phyloP scores from a whole-genome alignment of 2,888 invertebrate species.

The Chloromyia formosa region DNA sequence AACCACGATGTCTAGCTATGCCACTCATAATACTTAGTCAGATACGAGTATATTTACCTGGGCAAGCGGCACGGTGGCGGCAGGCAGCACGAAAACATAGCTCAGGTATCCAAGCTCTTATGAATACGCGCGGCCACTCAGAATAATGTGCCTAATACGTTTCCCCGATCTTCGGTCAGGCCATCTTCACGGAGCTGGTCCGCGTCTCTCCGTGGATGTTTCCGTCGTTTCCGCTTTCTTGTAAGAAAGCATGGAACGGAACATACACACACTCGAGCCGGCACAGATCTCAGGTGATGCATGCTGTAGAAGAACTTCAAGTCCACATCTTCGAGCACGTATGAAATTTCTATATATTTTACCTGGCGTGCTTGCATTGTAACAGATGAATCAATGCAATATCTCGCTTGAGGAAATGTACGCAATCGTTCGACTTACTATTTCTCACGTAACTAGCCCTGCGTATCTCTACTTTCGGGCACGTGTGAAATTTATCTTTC shows the following conservation, averaged over 20 bases:
- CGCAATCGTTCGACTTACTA: no score
- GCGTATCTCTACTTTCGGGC: slow-evolving; percentile 15
- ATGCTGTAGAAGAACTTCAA: not conserved
- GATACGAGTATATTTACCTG: no score
- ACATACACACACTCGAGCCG: not conserved
- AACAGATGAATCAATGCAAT: no score
- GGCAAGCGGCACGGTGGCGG: no score
- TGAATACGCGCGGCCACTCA: slow-evolving; percentile 8
- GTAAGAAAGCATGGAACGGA: slow-evolving; percentile 16
- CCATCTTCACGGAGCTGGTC: slow-evolving; percentile 2
- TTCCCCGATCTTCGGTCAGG: not conserved
- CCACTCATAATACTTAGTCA: no score
- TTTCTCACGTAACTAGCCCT: not conserved
- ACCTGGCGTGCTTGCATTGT: no score
- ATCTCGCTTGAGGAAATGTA: no score
- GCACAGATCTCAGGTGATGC: slow-evolving; percentile 13
- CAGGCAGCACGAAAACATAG: no score
- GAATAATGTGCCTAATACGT: not conserved
- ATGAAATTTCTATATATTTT: slow-evolving; percentile 7
- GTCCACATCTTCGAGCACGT: no score
- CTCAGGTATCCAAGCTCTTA: not conserved
- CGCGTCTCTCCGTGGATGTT: not conserved
- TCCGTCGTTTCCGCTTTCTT: slow-evolving; percentile 39
- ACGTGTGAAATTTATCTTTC: slow-evolving; percentile 30
- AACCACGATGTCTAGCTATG: no score